A percentile compares a stretch with the other conserved stretches of the same genome.
Evolutionary conservation across 2,888 invertebrate genomes (phyloP).

Genomic region (Cataglyphis cursor): DNA sequence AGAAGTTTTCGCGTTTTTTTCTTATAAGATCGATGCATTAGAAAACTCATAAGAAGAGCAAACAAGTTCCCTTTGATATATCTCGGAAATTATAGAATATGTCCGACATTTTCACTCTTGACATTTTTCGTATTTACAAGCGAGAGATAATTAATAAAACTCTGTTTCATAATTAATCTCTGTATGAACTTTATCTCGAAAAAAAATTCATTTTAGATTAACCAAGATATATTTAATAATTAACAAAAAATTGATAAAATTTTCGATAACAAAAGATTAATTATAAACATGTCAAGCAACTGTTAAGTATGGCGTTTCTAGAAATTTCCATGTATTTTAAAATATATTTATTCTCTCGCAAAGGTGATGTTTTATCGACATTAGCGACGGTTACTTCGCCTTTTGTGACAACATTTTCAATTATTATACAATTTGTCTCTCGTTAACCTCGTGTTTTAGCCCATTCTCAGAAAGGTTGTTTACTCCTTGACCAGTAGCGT

Average conservation of each 20-base stretch:
- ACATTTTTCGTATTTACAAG: constrained; percentile 35
- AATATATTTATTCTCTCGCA: background rate
- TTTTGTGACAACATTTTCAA: background rate
- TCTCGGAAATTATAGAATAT: constrained; percentile 18
- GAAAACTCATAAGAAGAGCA: background rate
- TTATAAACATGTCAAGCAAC: background rate
- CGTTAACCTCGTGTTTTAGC: constrained; percentile 12
- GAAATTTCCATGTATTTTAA: background rate
- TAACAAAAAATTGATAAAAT: background rate
- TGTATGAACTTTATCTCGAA: background rate
- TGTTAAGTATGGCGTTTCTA: background rate
- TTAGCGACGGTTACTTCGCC: background rate
- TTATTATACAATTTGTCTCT: constrained; percentile 40
- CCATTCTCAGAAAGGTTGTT: constrained; percentile 4
- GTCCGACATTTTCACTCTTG: constrained; percentile 28
- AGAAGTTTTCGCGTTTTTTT: constrained; percentile 23
- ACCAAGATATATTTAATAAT: background rate
- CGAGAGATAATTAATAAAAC: constrained; percentile 26
- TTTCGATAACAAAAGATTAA: background rate
- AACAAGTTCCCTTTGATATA: constrained; percentile 20
- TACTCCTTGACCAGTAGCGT: constrained; percentile 27
- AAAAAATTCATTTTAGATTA: constrained; percentile 10
- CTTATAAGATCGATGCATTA: constrained; percentile 32
- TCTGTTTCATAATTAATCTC: background rate
- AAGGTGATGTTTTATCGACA: background rate